Evolutionary conservation across 2,797 vertebrate species (phyloP), one percentile per base, ranked within the genome.

Genomic region (Enteromius argenteus): DNA sequence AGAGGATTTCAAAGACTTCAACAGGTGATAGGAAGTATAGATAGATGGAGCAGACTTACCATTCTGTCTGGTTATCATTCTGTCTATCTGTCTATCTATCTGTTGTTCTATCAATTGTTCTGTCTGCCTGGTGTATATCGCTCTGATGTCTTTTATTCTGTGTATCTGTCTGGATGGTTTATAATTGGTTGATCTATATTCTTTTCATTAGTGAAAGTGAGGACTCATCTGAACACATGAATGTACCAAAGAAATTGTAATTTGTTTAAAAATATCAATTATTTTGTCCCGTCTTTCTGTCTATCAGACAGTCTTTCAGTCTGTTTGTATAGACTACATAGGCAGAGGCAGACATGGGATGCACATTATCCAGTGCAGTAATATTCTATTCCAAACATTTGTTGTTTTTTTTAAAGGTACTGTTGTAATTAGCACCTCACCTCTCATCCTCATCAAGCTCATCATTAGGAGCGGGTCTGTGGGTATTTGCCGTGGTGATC

Each of bases 1-100:
- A 79, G 76, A 58, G 49, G 77, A 60, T 85, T 82, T 86, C 81
- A 77, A 78, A 71, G 17, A 15, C 67, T 74, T 44, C 67, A 79
- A 81, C 78, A 68, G 58, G 46, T 80, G 84, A 85, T 37, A 80
- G 58, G 78, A 80, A 72, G 13, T 64, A 14, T 64, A 64, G 27
- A 64, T 15, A 32, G 60, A 30, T 30, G 14, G 53, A 58, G 5
- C n/a, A 13, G 56, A 56, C 21, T 56, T 23, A 11, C 46, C 15
- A 49, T 17, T 58, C 9, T 56, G 21, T 56, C 21, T 56, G 21
- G 21, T n/a, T 58, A 3, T 23, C 8, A 10, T 56, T 56, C 6
- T n/a, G 9, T n/a, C 11, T 44, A 10, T 58, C 9, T 60, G 10
- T 58, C 56, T 13, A 23, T 9, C 21, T 4, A 8, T 56, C 53